Conservation (phyloP, 2,797 vertebrate species). For the Tokudaia muenninki region DNA sequence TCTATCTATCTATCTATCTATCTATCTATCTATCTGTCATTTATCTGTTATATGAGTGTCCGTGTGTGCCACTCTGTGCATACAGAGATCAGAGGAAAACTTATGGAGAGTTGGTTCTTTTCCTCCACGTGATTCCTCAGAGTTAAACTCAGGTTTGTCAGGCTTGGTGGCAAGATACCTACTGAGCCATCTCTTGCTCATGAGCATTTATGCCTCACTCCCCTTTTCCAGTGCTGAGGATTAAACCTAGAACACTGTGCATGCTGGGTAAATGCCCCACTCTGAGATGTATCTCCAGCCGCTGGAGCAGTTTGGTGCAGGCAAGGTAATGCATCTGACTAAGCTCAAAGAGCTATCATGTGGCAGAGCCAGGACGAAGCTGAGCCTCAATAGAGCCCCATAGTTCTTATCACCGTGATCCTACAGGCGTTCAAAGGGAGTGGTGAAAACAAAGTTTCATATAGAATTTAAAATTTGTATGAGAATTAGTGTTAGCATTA, state of each 20-base stretch:
- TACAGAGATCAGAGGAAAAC: background rate
- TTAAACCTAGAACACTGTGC: background rate
- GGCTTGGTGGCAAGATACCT: background rate
- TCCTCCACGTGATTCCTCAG: no score
- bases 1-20: background rate
- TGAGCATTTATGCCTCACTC: background rate
- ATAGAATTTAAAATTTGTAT: background rate
- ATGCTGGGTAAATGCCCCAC: background rate
- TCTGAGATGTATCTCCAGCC: background rate
- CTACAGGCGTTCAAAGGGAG: background rate
- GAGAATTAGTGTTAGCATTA: background rate
- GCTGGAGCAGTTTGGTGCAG: background rate
- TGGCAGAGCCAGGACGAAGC: background rate
- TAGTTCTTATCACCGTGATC: background rate
- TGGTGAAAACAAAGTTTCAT: background rate
- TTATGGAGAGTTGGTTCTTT: background rate
- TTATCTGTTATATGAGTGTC: background rate
- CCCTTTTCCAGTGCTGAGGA: background rate
- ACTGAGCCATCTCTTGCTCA: background rate
- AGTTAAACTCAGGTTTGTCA: background rate
- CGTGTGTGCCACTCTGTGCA: background rate
- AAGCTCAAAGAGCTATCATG: background rate
- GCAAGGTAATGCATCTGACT: background rate
- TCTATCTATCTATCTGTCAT: no score
- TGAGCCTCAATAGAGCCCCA: background rate